phyloP scores from a whole-genome alignment of 2,113 vertebrate species.

The Axis porcinus region DNA sequence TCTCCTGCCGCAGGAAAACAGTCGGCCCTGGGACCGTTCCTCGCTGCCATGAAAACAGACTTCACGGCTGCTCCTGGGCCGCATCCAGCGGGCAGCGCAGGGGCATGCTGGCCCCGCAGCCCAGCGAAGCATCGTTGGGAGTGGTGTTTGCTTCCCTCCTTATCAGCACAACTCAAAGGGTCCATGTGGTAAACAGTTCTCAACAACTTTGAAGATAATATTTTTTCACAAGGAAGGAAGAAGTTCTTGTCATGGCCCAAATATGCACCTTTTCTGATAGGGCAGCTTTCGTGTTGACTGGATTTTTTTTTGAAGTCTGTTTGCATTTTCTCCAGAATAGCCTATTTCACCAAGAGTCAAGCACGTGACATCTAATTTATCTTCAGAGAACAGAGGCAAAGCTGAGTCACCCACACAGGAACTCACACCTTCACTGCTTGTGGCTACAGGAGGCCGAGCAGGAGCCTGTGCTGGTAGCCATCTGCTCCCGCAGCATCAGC shows the following conservation, averaged over 20 bases:
- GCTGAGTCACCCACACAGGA: not conserved
- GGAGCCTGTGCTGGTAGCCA: not conserved
- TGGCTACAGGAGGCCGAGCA: accelerated
- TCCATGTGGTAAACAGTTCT: not conserved
- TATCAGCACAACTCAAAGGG: not conserved
- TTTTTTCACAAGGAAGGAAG: not conserved
- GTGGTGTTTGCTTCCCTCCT: not conserved
- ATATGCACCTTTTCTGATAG: not conserved
- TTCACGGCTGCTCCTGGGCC: not conserved
- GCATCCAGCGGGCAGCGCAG: not conserved
- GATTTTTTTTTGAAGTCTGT: not conserved
- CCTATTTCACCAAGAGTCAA: not conserved
- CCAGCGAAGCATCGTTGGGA: not conserved
- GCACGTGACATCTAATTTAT: not conserved
- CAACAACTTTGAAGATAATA: not conserved
- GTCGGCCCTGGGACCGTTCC: not conserved
- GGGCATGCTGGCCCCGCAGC: not conserved
- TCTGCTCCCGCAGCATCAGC: not conserved
- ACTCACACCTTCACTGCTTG: not conserved
- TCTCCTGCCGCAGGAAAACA: not conserved
- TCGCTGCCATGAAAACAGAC: not conserved
- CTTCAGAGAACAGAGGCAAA: not conserved
- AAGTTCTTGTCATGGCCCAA: not conserved
- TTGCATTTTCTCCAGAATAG: not conserved
- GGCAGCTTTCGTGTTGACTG: not conserved